Percentiles rank a stretch among this genome's conserved stretches.
Conservation (phyloP, 2,888 invertebrate genomes). For the Nematopogon swammerdamellus region DNA sequence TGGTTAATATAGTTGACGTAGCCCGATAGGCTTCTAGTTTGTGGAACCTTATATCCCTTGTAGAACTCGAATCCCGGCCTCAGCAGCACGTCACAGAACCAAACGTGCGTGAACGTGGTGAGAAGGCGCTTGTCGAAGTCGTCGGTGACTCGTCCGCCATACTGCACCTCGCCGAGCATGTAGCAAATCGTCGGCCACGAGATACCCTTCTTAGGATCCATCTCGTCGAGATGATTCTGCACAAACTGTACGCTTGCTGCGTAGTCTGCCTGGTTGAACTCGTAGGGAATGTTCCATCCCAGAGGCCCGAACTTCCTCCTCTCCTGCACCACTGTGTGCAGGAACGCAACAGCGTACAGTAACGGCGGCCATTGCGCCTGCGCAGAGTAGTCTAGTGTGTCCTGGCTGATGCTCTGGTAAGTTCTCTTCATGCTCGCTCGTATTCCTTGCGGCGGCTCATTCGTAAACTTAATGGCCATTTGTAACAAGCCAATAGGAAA, state of each 20-base stretch:
- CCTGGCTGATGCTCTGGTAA: conserved; percentile 85
- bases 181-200: conserved; percentile 97
- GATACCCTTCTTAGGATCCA: conserved; percentile 95
- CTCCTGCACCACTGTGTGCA: conserved; percentile 95
- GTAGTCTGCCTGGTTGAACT: conserved; percentile 96
- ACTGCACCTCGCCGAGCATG: conserved; percentile 91
- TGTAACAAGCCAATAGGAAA: conserved; percentile 87
- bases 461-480: conserved; percentile 96
- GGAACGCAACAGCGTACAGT: conserved; percentile 89
- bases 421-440: conserved; percentile 89
- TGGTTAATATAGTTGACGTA: conserved; percentile 86
- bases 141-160: conserved; percentile 92
- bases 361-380: conserved; percentile 92
- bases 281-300: conserved; percentile 96
- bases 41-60: conserved; percentile 89
- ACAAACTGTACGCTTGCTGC: conserved; percentile 94
- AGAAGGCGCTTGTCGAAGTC: conserved; percentile 94
- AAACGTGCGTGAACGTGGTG: conserved; percentile 90
- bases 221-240: conserved; percentile 94
- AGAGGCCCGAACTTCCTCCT: conserved; percentile 93
- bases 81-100: conserved; percentile 91
- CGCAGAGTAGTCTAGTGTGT: conserved; percentile 88
- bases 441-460: conserved; percentile 97
- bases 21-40: conserved; percentile 71
- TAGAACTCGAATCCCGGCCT: conserved; percentile 90